Conservation (phyloP, 2,797 vertebrate genomes). For the Hippopotamyrus pictus region DNA sequence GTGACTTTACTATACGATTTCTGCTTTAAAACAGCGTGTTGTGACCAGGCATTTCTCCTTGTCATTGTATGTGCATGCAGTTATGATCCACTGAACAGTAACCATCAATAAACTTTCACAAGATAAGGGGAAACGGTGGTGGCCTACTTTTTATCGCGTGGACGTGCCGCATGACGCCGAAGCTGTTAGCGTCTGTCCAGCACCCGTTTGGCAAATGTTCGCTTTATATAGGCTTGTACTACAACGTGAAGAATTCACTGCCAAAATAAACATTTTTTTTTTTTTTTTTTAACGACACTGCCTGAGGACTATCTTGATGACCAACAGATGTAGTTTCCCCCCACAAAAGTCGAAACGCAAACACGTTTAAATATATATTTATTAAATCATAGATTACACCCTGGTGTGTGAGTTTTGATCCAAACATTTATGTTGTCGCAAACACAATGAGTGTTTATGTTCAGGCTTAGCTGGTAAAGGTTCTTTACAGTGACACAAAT, state of each 20-base stretch:
- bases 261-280: background rate
- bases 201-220: background rate
- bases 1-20: slow-evolving; percentile 83
- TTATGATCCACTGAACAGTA: slow-evolving; percentile 87
- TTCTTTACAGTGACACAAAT: background rate
- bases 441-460: background rate
- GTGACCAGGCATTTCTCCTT: slow-evolving; percentile 84
- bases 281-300: background rate
- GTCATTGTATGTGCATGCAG: slow-evolving; percentile 95
- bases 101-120: slow-evolving; percentile 97
- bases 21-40: slow-evolving; percentile 84
- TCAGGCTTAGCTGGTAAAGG: background rate
- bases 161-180: background rate
- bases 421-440: background rate
- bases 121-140: slow-evolving; percentile 52
- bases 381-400: background rate
- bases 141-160: slow-evolving; percentile 11
- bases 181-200: background rate
- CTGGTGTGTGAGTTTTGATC: background rate
- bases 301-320: background rate
- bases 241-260: background rate
- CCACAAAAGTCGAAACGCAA: background rate
- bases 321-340: background rate
- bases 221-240: background rate
- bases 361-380: background rate